Conservation (phyloP, 2,113 vertebrate species). For the Neodon shergylaensis region DNA sequence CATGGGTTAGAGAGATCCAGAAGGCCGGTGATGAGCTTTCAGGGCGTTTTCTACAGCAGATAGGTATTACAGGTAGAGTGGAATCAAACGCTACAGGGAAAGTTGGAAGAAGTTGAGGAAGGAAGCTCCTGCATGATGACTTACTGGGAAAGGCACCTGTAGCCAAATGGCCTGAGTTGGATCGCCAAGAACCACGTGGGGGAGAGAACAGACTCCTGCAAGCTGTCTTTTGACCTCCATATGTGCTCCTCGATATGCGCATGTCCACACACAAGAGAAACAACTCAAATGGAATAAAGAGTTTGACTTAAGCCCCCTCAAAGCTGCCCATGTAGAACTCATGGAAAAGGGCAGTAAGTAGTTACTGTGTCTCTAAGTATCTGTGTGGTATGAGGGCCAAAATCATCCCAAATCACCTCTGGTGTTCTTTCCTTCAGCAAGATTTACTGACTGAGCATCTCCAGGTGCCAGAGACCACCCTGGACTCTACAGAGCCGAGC, state of each 20-base stretch:
- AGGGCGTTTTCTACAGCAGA: background rate
- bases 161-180: background rate
- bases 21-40: background rate
- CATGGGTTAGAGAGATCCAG: background rate
- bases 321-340: background rate
- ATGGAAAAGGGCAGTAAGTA: background rate
- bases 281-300: background rate
- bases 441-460: background rate
- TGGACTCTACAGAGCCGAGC: background rate
- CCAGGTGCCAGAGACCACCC: background rate
- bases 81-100: background rate
- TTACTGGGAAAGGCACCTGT: background rate
- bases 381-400: background rate
- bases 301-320: slow-evolving; percentile 16
- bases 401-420: background rate
- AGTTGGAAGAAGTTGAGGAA: background rate
- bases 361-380: background rate
- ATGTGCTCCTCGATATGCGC: no score
- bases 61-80: background rate
- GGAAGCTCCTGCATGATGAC: background rate
- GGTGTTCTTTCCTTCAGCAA: background rate
- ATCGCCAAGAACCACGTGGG: background rate
- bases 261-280: background rate
- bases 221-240: background rate
- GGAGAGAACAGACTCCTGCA: background rate